Evolutionary conservation across 1,140 invertebrate genomes (phyloP).

Genomic region (Teleogryllus occipitalis): DNA sequence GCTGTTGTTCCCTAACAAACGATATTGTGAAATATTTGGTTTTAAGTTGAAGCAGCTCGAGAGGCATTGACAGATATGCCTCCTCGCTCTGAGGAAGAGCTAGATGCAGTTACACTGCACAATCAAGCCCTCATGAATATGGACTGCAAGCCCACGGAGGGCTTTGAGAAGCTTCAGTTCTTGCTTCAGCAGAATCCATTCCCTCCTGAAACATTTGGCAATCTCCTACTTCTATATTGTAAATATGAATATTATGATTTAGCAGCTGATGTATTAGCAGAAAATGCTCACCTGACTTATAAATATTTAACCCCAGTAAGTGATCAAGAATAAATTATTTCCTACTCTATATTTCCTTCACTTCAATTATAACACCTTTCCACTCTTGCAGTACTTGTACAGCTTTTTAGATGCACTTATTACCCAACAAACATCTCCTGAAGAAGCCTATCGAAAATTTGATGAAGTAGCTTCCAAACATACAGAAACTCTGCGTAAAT

Average conservation of each 20-base stretch:
- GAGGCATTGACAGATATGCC: conserved; percentile 98
- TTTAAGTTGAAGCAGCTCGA: conserved; percentile 72
- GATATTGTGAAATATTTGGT: background rate
- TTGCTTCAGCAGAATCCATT: conserved; percentile 92
- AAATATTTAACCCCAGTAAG: conserved; percentile 86
- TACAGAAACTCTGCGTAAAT: conserved; percentile 81
- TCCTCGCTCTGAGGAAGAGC: conserved; percentile 88
- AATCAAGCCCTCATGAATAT: conserved; percentile 97
- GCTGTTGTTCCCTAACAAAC: background rate
- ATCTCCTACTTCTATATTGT: conserved; percentile 89
- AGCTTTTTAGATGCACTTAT: conserved; percentile 92
- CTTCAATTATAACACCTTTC: background rate
- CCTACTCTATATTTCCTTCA: conserved; percentile 2
- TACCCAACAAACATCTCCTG: conserved; percentile 92
- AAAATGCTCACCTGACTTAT: conserved; percentile 94
- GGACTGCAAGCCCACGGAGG: conserved; percentile 78
- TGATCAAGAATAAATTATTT: conserved; percentile 13
- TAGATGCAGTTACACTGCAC: conserved; percentile 96
- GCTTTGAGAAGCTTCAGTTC: conserved; percentile 96
- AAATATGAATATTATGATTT: conserved; percentile 97
- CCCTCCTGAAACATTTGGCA: conserved; percentile 96
- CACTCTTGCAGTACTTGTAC: conserved; percentile 67
- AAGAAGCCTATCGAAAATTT: conserved; percentile 94
- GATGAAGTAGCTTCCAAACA: conserved; percentile 90
- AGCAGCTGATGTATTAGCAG: conserved; percentile 95